These are phyloP conservation scores for Pentamera pediparva DNA, from an alignment of 53 echinoderm and acorn worm genomes.

Conservation along the genomic window DNA sequence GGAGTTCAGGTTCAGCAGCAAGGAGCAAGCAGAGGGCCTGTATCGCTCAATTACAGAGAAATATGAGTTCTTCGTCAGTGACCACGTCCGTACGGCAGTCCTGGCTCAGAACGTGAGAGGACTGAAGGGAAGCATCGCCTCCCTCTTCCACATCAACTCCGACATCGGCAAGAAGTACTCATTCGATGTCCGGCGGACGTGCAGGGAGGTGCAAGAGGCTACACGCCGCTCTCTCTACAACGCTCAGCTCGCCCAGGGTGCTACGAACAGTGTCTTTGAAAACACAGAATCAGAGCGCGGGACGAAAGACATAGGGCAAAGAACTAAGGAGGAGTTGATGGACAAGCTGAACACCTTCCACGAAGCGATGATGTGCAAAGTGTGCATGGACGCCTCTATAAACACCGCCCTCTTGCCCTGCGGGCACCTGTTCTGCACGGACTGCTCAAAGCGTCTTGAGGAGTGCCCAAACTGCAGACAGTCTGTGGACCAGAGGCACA, in stretches of 20 bases:
- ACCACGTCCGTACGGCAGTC: constrained; percentile 79
- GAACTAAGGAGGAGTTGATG: constrained; percentile 19
- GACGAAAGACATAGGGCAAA: background rate
- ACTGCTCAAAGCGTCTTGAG: constrained; percentile 61
- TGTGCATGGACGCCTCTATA: constrained; percentile 75
- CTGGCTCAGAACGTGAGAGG: constrained; percentile 73
- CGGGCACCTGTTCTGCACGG: constrained; percentile 68
- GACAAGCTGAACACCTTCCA: constrained; percentile 56
- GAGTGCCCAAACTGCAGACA: constrained; percentile 65
- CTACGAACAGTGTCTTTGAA: constrained; percentile 5
- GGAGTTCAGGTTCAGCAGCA: constrained; percentile 65
- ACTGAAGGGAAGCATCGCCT: constrained; percentile 78
- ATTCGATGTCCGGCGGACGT: constrained; percentile 85
- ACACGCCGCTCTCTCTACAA: constrained; percentile 64
- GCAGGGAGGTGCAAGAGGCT: constrained; percentile 83
- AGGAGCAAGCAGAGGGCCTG: constrained; percentile 75
- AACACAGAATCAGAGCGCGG: background rate
- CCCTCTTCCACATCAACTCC: constrained; percentile 81
- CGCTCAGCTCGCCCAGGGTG: constrained; percentile 9
- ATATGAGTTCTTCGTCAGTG: constrained; percentile 84
- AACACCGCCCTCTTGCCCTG: constrained; percentile 86
- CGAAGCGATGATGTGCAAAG: constrained; percentile 69
- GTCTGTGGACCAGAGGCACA: constrained; percentile 60
- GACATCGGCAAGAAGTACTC: constrained; percentile 84
- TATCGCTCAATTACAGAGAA: constrained; percentile 91